Evolutionary conservation across 2,797 vertebrate genomes (phyloP).

Genomic region (Danio jaintianensis): DNA sequence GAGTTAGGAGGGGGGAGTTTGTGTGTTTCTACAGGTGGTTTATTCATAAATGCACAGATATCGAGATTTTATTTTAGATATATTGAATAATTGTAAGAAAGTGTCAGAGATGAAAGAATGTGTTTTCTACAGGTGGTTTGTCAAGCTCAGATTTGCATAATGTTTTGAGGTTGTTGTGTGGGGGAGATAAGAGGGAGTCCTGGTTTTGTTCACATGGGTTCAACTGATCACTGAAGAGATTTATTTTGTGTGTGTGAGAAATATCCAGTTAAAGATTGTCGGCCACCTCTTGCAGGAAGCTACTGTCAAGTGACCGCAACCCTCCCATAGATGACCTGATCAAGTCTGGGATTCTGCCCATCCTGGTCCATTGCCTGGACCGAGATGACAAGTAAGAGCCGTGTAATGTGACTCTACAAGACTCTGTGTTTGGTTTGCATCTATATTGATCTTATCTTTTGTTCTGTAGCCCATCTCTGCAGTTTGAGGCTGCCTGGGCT

Average conservation of each 20-base stretch:
- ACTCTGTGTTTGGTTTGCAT: neutral
- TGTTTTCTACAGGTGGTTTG: too few relatives aligned
- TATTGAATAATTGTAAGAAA: too few relatives aligned
- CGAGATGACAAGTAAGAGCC: constrained; percentile 96
- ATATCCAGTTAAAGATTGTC: neutral
- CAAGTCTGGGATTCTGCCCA: constrained; percentile 98
- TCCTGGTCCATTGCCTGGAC: constrained; percentile 98
- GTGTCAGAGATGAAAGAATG: too few relatives aligned
- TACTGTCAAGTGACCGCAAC: constrained; percentile 98
- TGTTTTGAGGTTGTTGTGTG: too few relatives aligned
- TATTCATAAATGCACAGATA: neutral
- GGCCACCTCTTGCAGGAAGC: constrained; percentile 81
- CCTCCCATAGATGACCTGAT: constrained; percentile 99
- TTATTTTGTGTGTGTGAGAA: too few relatives aligned
- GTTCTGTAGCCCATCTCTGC: constrained; percentile 90
- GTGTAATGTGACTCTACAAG: constrained; percentile 26
- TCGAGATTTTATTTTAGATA: too few relatives aligned
- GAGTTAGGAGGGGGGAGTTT: too few relatives aligned
- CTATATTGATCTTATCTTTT: constrained; percentile 1
- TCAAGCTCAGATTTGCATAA: too few relatives aligned
- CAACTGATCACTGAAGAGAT: too few relatives aligned
- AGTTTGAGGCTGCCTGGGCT: constrained; percentile 99
- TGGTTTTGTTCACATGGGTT: too few relatives aligned
- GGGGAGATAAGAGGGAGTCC: too few relatives aligned
- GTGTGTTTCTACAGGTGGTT: too few relatives aligned